Conservation (phyloP, 1,140 invertebrate genomes). For the Rhopalosiphum maidis region DNA sequence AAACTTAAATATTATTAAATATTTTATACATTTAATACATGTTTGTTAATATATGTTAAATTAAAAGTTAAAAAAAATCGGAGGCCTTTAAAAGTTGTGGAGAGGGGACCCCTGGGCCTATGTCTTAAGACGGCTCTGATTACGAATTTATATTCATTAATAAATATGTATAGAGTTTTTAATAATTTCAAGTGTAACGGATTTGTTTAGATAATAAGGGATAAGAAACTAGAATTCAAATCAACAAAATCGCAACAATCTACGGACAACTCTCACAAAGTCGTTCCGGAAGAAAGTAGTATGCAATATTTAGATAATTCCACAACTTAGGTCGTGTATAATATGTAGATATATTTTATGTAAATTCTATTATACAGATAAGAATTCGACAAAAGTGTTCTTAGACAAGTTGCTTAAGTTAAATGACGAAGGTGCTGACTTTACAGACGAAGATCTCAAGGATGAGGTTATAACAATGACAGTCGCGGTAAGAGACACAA, state of each 20-base stretch:
- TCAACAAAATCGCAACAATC: neutral
- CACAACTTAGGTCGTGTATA: neutral
- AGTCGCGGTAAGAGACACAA: neutral
- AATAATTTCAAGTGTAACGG: neutral
- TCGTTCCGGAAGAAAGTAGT: neutral
- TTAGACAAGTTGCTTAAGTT: slow-evolving; percentile 71
- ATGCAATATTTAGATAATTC: neutral
- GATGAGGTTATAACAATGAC: slow-evolving; percentile 69
- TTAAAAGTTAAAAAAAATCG: neutral
- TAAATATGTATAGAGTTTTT: neutral
- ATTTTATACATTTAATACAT: no score
- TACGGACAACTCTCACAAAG: neutral
- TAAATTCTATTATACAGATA: neutral
- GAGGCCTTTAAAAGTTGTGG: neutral
- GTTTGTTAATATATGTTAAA: no score
- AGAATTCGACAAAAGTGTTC: slow-evolving; percentile 63
- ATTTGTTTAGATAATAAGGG: slow-evolving; percentile 12
- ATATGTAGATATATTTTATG: neutral
- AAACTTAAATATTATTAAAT: no score
- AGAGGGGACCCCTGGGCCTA: neutral
- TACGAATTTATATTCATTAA: neutral
- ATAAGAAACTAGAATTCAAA: neutral
- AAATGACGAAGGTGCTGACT: slow-evolving; percentile 62
- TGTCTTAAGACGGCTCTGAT: neutral
- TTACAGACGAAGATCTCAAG: slow-evolving; percentile 69